phyloP scores from a whole-genome alignment of 2,797 vertebrate species.

The Poliocrania exsul region DNA sequence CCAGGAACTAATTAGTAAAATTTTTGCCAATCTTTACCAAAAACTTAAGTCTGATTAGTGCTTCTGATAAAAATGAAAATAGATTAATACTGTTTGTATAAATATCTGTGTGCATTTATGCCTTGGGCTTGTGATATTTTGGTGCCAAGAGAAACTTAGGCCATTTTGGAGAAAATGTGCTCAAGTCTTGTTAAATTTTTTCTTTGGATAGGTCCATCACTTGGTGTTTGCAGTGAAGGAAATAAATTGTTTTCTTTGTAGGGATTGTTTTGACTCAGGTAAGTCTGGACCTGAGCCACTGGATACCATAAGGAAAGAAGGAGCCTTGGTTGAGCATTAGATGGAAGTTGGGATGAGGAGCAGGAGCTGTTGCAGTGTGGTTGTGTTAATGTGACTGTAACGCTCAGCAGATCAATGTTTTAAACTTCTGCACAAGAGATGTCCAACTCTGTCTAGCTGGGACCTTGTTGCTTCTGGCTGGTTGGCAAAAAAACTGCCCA shows the following conservation, averaged over 20 bases:
- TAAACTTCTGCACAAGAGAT: background rate
- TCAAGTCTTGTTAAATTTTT: background rate
- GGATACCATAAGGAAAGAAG: background rate
- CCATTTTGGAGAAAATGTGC: background rate
- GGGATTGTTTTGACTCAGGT: background rate
- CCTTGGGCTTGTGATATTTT: background rate
- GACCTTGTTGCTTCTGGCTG: background rate
- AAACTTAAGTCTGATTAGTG: background rate
- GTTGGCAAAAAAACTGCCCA: background rate
- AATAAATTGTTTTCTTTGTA: background rate
- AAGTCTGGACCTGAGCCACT: background rate
- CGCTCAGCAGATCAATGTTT: background rate
- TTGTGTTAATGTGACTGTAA: background rate
- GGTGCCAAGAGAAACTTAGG: background rate
- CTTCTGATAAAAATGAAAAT: background rate
- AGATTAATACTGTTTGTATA: fast-evolving
- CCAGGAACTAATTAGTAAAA: background rate
- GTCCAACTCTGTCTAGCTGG: background rate
- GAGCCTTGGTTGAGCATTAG: background rate
- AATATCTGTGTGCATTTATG: background rate
- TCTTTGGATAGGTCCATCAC: background rate
- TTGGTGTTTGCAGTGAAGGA: background rate
- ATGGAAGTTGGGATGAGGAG: background rate
- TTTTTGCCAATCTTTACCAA: background rate
- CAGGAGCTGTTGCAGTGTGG: background rate